Base-by-base conservation (phyloP, 2,797 vertebrate genomes). In the Antennarius maculatus region DNA sequence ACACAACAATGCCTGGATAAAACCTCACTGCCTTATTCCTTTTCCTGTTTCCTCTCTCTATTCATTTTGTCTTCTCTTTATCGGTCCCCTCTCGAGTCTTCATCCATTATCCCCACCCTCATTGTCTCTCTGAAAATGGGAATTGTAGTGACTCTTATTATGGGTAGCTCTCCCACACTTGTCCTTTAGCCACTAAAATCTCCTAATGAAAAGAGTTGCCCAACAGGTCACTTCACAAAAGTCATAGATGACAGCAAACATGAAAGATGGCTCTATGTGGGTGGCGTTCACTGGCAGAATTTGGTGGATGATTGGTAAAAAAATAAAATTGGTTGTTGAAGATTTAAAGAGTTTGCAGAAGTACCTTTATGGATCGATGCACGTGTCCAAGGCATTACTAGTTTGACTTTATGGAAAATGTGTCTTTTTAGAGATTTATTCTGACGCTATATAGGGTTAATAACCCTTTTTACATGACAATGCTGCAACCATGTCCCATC, bases 181-280 rank as follows among this genome's bases (percentile, higher is more conserved):
- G 49, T 74, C 47, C 62, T 15, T 39, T 74, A 62, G 50, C 55
- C 77, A 56, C 67, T 51, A 14, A 27, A 75, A 52, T 49, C 49
- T 70, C 47, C 53, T 13, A 54, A 71, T 62, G 74, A 79, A 81
- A 81, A 69, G 23, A 79, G 46, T 51, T 3, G 15, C 50, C 61
- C 61, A 69, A 55, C 60, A 61, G 78, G 76, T 80, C 79, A 64
- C 68, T 69, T 84, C 71, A 74, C 77, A 61, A 74, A 57, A 61
- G 57, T 74, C 61, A 50, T 56, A 62, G 61, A 69, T 71, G 76
- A 71, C 50, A 11, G 58, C 61, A 59, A 62, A 78, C 68, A 66
- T 62, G 39, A 45, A 46, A 61, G 68, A 69, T 11, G 9, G 66
- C 54, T 65, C 73, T 41, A 34, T 81, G 58, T 69, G 75, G 67